A percentile compares a stretch with the other conserved stretches of the same genome.
phyloP scores from a whole-genome alignment of 1,140 invertebrate genomes.

The Drosophila orosa region DNA sequence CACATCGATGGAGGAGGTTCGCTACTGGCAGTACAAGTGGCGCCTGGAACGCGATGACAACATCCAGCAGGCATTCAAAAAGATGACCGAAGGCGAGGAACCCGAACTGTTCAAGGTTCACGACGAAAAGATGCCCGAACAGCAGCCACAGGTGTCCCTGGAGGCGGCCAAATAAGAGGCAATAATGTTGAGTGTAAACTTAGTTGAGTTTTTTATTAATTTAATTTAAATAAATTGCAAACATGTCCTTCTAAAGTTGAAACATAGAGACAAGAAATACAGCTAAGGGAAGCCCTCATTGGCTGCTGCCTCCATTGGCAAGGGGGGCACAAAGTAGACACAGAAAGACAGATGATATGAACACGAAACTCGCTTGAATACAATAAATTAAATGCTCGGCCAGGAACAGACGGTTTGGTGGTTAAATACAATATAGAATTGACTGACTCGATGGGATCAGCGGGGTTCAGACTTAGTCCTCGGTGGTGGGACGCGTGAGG shows the following conservation, averaged over 20 bases:
- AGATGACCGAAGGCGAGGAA: constrained; percentile 44
- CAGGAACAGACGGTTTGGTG: constrained; percentile 38
- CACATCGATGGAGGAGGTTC: constrained; percentile 85
- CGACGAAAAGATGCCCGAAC: constrained; percentile 55
- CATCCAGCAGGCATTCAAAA: constrained; percentile 72
- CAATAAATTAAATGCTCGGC: constrained; percentile 73
- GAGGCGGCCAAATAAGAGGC: constrained; percentile 61
- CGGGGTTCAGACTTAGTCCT: constrained; percentile 67
- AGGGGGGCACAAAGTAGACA: constrained; percentile 39
- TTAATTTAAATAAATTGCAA: constrained; percentile 82
- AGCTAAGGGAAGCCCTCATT: constrained; percentile 68
- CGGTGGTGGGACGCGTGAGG: constrained; percentile 87
- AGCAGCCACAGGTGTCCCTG: constrained; percentile 43
- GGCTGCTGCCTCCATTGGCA: constrained; percentile 48
- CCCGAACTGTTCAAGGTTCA: constrained; percentile 67
- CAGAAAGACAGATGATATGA: constrained; percentile 44
- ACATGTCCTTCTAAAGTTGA: constrained; percentile 61
- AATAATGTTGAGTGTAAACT: constrained; percentile 1
- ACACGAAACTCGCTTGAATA: constrained; percentile 31
- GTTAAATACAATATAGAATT: constrained; percentile 23
- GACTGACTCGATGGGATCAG: constrained; percentile 43
- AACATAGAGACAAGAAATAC: constrained; percentile 60
- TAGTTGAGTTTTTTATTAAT: constrained; percentile 37
- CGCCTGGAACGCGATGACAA: constrained; percentile 74
- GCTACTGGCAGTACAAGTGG: constrained; percentile 85